Evolutionary conservation across 2,888 invertebrate genomes (phyloP), one percentile per base, ranked within the genome.

Genomic region (Chironomus riparius): DNA sequence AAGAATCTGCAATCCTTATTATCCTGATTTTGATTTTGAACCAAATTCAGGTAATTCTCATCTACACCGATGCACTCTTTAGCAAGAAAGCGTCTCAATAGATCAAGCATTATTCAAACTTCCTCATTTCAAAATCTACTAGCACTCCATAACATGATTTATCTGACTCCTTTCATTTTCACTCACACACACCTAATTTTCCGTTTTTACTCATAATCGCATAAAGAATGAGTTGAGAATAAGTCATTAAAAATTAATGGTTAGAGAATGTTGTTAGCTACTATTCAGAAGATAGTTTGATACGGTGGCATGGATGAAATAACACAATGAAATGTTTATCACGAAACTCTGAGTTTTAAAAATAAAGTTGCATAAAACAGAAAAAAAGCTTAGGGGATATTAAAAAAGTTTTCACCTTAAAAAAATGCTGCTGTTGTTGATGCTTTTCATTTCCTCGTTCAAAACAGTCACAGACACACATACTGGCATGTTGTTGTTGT

Each of bases 321-420:
- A 56, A 56, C 56, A 56, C 15, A 56, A 56, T 38, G 18, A 50
- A 56, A 56, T 15, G 56, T 56, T 56, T 18, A 56, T 18, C 56
- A 56, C 15, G 15, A 5, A 56, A 56, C 18, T 38, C 38, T 38
- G 38, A 38, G 10, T 10, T 38, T 28, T 1, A 18, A 65, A 65
- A 22, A n/a, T n/a, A n/a, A 65, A 47, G 47, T 24, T 10, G 22
- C 22, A 24, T 15, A 7, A 70, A 21, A 50, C n/a, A 50, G 18
- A 21, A 70, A 70, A 65, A 24, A 15, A 70, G 70, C 70, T 70
- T 70, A 50, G 24, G 70, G 70, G 70, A 70, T 70, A 70, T 70
- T 62, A 18, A 62, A 72, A 72, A 72, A 72, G 38, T 72, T 72
- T 61, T 47, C 71, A 71, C 71, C 71, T 71, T 56, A 71, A 71